A percentile compares a stretch with the other conserved stretches of the same genome.
These are phyloP conservation scores for Batillaria attramentaria DNA, from an alignment of 1,140 invertebrate species.

Conservation along the genomic window DNA sequence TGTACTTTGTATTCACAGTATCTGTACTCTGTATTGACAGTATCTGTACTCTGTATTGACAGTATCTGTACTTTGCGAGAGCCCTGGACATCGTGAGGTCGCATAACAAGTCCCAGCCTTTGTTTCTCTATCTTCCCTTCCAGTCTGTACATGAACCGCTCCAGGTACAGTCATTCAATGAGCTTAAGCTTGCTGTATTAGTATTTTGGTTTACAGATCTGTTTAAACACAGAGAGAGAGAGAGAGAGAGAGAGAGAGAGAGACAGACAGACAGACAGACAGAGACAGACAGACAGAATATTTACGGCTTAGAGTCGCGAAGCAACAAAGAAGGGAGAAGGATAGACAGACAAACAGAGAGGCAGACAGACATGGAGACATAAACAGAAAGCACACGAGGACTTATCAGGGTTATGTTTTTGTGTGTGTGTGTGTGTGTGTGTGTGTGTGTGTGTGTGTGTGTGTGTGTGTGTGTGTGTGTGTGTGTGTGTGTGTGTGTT, in stretches of 20 bases:
- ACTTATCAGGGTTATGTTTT: no score
- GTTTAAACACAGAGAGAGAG: background rate
- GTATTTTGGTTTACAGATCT: background rate
- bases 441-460: no score
- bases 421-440: no score
- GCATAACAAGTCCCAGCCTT: conserved; percentile 41
- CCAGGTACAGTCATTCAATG: conserved; percentile 52
- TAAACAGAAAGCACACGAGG: background rate
- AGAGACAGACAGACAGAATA: background rate
- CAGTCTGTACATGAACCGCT: conserved; percentile 61
- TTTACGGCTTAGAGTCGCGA: background rate
- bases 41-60: no score
- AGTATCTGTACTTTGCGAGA: conserved; percentile 37
- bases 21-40: no score
- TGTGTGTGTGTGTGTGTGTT: no score
- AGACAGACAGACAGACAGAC: background rate
- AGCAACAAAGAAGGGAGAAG: background rate
- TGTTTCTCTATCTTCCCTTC: conserved; percentile 61
- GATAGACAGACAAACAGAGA: background rate
- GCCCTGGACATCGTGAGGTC: conserved; percentile 33
- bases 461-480: no score
- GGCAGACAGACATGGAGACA: background rate
- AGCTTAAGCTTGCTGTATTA: background rate
- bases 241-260: background rate
- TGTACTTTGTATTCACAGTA: no score